These are phyloP conservation scores for Vulpes lagopus DNA, from an alignment of 2,113 vertebrate species.

Conservation along the genomic window DNA sequence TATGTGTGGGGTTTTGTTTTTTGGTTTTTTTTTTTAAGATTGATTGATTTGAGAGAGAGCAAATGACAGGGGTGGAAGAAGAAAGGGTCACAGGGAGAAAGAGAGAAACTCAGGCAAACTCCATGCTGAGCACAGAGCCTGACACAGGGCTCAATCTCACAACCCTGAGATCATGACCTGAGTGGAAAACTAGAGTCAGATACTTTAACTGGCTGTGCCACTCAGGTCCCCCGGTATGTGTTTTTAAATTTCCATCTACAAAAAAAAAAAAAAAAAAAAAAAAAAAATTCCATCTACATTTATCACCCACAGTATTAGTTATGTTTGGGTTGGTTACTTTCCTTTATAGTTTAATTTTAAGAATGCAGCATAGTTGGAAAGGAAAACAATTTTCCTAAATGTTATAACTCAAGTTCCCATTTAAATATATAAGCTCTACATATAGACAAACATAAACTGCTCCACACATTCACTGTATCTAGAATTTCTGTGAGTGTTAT, in stretches of 20 bases:
- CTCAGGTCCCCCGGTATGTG: neutral
- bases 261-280: no score
- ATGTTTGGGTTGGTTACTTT: constrained; percentile 19
- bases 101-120: neutral
- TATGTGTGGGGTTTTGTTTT: neutral
- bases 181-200: neutral
- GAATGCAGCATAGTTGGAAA: constrained; percentile 15
- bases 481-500: neutral
- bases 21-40: neutral
- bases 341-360: constrained; percentile 56
- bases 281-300: no score
- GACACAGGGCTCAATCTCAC: neutral
- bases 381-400: neutral
- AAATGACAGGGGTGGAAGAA: neutral
- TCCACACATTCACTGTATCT: neutral
- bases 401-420: neutral
- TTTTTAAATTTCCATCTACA: neutral
- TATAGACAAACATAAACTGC: neutral
- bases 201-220: neutral
- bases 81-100: neutral
- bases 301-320: neutral
- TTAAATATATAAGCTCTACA: neutral
- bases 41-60: neutral
- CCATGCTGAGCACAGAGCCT: neutral
- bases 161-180: neutral